Evolutionary conservation across 2,113 vertebrate species (phyloP), one percentile per base, ranked within the genome.

Genomic region (Sinosuthora webbiana): DNA sequence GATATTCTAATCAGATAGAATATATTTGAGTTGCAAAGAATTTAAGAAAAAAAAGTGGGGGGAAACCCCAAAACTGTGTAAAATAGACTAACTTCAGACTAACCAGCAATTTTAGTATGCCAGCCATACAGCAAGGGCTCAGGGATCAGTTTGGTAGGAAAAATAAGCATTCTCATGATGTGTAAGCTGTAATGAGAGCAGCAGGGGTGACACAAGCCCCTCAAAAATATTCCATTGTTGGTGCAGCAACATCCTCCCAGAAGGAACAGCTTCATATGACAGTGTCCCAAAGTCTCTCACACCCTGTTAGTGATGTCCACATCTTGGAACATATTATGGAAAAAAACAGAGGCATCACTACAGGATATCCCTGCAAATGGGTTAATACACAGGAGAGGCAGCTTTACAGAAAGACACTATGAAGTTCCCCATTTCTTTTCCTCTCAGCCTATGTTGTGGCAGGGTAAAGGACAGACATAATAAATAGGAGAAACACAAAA

Each of bases 1-100:
- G n/a, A n/a, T n/a, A n/a, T n/a, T n/a, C n/a, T n/a, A n/a, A n/a
- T 63, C 71, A 74, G 37, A 59, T 71, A 78, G 55, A 92, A 79
- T 52, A 45, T 19, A 69, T 80, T 60, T 76, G 33, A 5, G 25
- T 41, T 75, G 60, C 13, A 76, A 88, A 76, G n/a, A 21, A n/a
- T 22, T 82, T 76, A 78, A 83, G 57, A 25, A 55, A 70, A 79
- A 83, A 75, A 44, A 5, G 5, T 1, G 14, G 4, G 13, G 23
- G 3, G 0, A 17, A 44, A 31, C 6, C 4, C 41, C 35, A 15
- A 42, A 71, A 59, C 17, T 31, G 11, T 2, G 1, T 53, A 30
- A 93, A 92, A 80, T 13, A 41, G 41, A 41, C 41, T 41, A 41
- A 41, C 35, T 76, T 83, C 50, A 76, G 39, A 60, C 39, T 33